A percentile compares a stretch with the other conserved stretches of the same genome.
Conservation (phyloP, 2,888 invertebrate genomes). For the Eilema caniola region DNA sequence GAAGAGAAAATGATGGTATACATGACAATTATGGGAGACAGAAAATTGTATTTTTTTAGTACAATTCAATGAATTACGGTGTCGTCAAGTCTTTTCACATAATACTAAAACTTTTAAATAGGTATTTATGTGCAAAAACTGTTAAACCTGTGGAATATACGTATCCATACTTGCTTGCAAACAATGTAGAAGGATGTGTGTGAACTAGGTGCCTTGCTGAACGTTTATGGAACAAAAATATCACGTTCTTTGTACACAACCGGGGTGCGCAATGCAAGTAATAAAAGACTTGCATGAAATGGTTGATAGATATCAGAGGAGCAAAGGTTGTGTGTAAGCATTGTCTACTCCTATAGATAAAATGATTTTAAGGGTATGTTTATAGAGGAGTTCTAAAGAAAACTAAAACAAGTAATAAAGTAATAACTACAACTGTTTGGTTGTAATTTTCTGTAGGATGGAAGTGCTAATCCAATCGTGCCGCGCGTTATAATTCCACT, state of each 20-base stretch:
- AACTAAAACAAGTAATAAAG: no score
- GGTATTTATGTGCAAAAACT: not conserved
- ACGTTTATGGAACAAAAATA: not conserved
- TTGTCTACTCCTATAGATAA: not conserved
- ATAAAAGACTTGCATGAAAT: not conserved
- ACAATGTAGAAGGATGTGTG: no score
- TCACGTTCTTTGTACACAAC: not conserved
- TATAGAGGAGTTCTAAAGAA: no score
- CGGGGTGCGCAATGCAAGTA: not conserved
- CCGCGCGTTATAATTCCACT: not conserved
- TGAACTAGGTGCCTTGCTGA: not conserved
- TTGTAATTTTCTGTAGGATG: no score
- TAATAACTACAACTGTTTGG: no score
- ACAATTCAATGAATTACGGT: no score
- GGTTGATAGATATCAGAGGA: not conserved
- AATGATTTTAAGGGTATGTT: not conserved
- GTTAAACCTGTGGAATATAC: no score
- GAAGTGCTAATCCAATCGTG: no score
- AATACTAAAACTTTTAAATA: not conserved
- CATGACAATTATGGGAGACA: conserved; percentile 8
- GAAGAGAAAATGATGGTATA: conserved; percentile 25
- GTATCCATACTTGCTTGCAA: no score
- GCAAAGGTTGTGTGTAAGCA: not conserved
- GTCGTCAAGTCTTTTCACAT: not conserved
- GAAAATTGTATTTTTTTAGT: not conserved